Percentiles rank a stretch among this genome's conserved stretches.
phyloP scores from a whole-genome alignment of 2,888 invertebrate genomes.

The Coleophora deauratella region DNA sequence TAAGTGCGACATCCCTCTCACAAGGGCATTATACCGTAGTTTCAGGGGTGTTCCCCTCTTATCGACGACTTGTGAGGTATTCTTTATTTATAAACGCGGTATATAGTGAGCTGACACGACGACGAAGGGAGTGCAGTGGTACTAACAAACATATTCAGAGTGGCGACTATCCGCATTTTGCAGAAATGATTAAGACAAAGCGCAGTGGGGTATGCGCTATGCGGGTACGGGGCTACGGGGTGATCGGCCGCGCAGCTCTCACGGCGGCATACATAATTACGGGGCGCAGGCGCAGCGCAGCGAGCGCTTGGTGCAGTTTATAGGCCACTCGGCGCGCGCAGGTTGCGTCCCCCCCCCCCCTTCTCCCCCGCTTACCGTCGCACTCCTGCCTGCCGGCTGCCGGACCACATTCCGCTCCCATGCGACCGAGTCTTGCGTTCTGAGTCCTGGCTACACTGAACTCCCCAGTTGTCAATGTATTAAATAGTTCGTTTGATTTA shows the following conservation, averaged over 20 bases:
- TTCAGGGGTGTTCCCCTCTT: too few relatives aligned
- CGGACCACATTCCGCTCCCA: constrained; percentile 73
- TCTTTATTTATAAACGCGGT: too few relatives aligned
- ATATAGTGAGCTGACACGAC: too few relatives aligned
- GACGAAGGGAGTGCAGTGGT: too few relatives aligned
- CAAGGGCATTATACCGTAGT: too few relatives aligned
- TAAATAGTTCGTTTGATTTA: too few relatives aligned
- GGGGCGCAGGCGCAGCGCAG: constrained; percentile 16
- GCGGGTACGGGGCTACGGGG: constrained; percentile 30
- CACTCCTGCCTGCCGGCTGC: constrained; percentile 36
- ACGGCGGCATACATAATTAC: constrained; percentile 50
- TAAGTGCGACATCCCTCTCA: too few relatives aligned
- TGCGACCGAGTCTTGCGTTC: constrained; percentile 61
- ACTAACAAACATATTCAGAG: too few relatives aligned
- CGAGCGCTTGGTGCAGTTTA: constrained; percentile 42
- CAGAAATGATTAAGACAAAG: constrained; percentile 38
- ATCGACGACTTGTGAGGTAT: too few relatives aligned
- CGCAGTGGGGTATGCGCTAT: constrained; percentile 29
- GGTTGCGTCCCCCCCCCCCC: constrained; percentile 20
- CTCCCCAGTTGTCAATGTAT: too few relatives aligned
- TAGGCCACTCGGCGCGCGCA: constrained; percentile 39
- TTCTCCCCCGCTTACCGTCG: constrained; percentile 18
- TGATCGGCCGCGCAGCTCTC: constrained; percentile 59
- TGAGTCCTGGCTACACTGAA: constrained; percentile 11
- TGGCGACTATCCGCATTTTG: too few relatives aligned